A percentile compares a stretch with the other conserved stretches of the same genome.
Conservation (phyloP, 1,140 invertebrate species). For the Ladona fulva region DNA sequence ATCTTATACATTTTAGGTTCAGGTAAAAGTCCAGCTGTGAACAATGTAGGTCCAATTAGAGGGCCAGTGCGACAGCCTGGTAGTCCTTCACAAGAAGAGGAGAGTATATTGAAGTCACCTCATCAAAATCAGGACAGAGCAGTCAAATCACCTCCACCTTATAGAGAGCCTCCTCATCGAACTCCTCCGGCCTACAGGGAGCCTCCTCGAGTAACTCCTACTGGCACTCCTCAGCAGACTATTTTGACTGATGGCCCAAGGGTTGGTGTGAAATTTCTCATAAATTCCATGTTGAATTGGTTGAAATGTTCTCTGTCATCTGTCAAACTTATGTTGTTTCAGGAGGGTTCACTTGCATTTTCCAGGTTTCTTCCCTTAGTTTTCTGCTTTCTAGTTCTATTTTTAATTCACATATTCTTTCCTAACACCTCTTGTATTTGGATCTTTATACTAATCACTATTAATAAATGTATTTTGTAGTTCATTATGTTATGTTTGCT, state of each 20-base stretch:
- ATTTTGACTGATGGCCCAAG: not conserved
- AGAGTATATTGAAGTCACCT: not conserved
- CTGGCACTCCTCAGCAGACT: not conserved
- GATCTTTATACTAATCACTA: too few species aligned
- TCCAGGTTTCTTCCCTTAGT: too few species aligned
- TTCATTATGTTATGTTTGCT: too few species aligned
- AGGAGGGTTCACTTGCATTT: too few species aligned
- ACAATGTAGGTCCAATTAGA: not conserved
- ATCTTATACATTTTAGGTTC: not conserved
- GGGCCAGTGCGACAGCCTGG: not conserved
- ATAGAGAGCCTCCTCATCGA: conserved; percentile 47
- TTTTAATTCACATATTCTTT: too few species aligned
- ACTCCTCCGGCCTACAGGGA: conserved; percentile 69
- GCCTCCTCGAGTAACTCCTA: conserved; percentile 55
- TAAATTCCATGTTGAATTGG: not conserved
- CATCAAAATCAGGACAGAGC: not conserved
- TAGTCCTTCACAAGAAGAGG: not conserved
- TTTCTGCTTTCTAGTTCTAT: too few species aligned
- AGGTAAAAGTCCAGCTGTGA: not conserved
- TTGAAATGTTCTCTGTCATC: too few species aligned
- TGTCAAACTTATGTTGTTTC: too few species aligned
- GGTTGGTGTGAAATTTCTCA: not conserved
- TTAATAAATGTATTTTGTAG: too few species aligned
- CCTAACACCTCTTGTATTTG: too few species aligned
- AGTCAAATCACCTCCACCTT: conserved; percentile 39